These are phyloP conservation scores for Sebastes cheni DNA, from an alignment of 2,797 vertebrate species.

Conservation along the genomic window DNA sequence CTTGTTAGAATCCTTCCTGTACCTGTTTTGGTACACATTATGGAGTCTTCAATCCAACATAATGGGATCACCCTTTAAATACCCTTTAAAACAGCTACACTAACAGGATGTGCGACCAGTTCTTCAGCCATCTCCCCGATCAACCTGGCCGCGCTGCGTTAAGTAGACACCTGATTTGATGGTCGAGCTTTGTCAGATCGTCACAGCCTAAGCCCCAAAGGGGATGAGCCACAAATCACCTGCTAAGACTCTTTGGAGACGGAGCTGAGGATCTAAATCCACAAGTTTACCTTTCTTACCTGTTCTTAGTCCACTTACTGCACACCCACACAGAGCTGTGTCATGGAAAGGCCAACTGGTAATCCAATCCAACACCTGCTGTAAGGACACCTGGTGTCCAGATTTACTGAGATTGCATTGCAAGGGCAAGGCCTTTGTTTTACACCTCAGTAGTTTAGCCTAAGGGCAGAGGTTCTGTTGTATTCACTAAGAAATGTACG, in stretches of 20 bases:
- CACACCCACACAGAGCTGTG: slow-evolving; percentile 75
- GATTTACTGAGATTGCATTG: slow-evolving; percentile 45
- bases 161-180: slow-evolving; percentile 77
- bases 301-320: slow-evolving; percentile 81
- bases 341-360: slow-evolving; percentile 65
- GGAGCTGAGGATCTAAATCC: slow-evolving; percentile 86
- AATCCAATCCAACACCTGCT: slow-evolving; percentile 74
- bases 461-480: background rate
- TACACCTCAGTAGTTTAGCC: slow-evolving; percentile 38
- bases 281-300: slow-evolving; percentile 86
- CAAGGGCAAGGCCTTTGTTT: slow-evolving; percentile 29
- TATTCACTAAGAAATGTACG: background rate
- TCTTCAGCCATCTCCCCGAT: slow-evolving; percentile 56
- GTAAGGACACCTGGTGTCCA: slow-evolving; percentile 69
- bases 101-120: slow-evolving; percentile 64
- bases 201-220: slow-evolving; percentile 81
- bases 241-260: slow-evolving; percentile 88
- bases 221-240: slow-evolving; percentile 92
- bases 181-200: slow-evolving; percentile 77
- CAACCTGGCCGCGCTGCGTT: slow-evolving; percentile 63
- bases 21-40: slow-evolving; percentile 60
- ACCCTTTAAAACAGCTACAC: slow-evolving; percentile 68
- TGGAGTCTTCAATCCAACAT: slow-evolving; percentile 64
- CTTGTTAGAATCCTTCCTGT: slow-evolving; percentile 65
- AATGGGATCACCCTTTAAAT: slow-evolving; percentile 75